A percentile compares a stretch with the other conserved stretches of the same genome.
Conservation (phyloP, 2,888 invertebrate genomes). For the Dascillus cervinus region DNA sequence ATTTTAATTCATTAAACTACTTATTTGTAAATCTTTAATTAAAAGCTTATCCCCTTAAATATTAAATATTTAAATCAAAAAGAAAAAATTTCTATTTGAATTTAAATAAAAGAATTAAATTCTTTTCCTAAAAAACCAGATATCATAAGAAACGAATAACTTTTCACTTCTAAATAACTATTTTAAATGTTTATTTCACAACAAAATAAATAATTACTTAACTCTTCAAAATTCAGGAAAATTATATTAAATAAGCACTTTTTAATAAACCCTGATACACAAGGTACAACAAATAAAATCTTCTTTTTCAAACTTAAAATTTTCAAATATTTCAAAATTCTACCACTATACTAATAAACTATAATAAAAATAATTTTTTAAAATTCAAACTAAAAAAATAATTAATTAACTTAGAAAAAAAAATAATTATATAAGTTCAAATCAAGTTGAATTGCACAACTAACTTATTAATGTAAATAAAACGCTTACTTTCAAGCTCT, state of each 20-base stretch:
- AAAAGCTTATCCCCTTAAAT: slow-evolving; percentile 55
- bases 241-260: slow-evolving; percentile 37
- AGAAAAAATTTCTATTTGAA: no score
- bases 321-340: slow-evolving; percentile 47
- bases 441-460: slow-evolving; percentile 27
- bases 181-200: slow-evolving; percentile 55
- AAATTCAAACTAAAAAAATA: slow-evolving; percentile 43
- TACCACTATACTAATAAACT: slow-evolving; percentile 50
- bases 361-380: slow-evolving; percentile 50
- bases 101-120: slow-evolving; percentile 45
- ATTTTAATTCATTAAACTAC: slow-evolving; percentile 39
- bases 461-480: slow-evolving; percentile 53
- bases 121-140: slow-evolving; percentile 61
- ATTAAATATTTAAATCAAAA: slow-evolving; percentile 39
- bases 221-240: slow-evolving; percentile 57
- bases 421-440: slow-evolving; percentile 26
- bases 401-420: slow-evolving; percentile 43
- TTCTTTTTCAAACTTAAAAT: slow-evolving; percentile 40
- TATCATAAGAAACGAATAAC: slow-evolving; percentile 59
- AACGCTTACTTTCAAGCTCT: slow-evolving; percentile 54
- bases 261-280: slow-evolving; percentile 64
- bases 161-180: slow-evolving; percentile 56
- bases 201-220: slow-evolving; percentile 51
- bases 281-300: slow-evolving; percentile 59
- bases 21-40: slow-evolving; percentile 49